Base-by-base conservation (phyloP, 2,888 invertebrate genomes). In the Ochropacha duplaris region DNA sequence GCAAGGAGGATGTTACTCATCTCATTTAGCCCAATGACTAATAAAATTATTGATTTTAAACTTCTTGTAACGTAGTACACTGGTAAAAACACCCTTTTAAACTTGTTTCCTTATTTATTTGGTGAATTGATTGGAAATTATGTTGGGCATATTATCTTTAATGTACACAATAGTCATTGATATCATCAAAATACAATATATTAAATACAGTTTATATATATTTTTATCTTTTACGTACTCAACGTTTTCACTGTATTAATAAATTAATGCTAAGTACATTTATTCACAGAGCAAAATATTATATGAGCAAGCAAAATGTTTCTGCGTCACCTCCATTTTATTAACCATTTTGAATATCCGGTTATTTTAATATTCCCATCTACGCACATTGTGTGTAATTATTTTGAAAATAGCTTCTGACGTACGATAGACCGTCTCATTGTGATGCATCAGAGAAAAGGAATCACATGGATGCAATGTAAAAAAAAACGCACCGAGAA, bases 391-490 rank as follows among this genome's bases (percentile, higher is more conserved):
- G 70, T 72, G 73, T 68, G 75, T 81, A 88, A 88, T 88, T 85
- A 84, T 84, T 84, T 83, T 78, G 74, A 79, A 86, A 86, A 86
- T 86, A 87, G 84, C 85, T 84, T 78, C 87, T 87, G 88, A 87
- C 86, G 78, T 83, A 75, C 84, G 85, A 89, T 89, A 88, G 86
- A 84, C 81, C 79, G 81, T 86, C 88, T 89, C 88, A 88, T 88
- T 90, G 90, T 88, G 89, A 92, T 88, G 90, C 90, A 89, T 89
- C 88, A 71, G 83, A 82, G 84, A 84, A 87, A 89, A 90, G 88
- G 81, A 90, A 91, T 90, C 92, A 88, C 87, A 84, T 84, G 86
- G 85, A 86, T 79, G 83, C 84, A 83, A 84, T 75, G 80, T 79
- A 78, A 83, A 84, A 83, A n/a, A 84, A 82, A 44, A 44, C 44